These are phyloP conservation scores for Delichon dasypus DNA, from an alignment of 2,797 vertebrate genomes.

Conservation along the genomic window DNA sequence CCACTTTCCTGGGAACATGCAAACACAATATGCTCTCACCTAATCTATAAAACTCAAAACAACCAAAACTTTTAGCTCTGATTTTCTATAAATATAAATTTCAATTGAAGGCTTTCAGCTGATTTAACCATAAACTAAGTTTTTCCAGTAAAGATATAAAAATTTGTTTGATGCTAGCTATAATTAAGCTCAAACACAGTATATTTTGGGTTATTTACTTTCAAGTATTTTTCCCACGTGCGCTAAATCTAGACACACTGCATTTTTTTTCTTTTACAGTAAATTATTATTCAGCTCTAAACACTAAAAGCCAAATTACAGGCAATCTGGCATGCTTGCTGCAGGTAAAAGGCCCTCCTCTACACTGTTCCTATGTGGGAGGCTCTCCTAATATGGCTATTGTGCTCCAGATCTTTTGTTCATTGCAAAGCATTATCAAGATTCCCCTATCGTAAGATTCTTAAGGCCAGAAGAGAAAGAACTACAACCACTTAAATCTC, in stretches of 20 bases:
- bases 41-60: slow-evolving; percentile 71
- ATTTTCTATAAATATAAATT: slow-evolving; percentile 73
- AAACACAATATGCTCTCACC: slow-evolving; percentile 52
- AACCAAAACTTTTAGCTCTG: slow-evolving; percentile 59
- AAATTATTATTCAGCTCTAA: slow-evolving; percentile 41
- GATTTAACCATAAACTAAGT: slow-evolving; percentile 51
- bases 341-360: slow-evolving; percentile 62
- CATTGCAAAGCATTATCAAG: slow-evolving; percentile 13
- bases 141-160: slow-evolving; percentile 68
- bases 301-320: slow-evolving; percentile 59
- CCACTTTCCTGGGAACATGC: slow-evolving; percentile 73
- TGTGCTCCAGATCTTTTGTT: slow-evolving; percentile 49
- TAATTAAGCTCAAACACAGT: slow-evolving; percentile 44
- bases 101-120: slow-evolving; percentile 56
- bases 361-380: slow-evolving; percentile 44
- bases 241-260: slow-evolving; percentile 19
- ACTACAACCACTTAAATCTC: slow-evolving; percentile 3
- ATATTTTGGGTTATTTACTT: slow-evolving; percentile 55
- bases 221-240: slow-evolving; percentile 53
- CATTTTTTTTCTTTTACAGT: slow-evolving; percentile 29
- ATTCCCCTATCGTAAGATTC: not conserved
- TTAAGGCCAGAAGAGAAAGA: slow-evolving; percentile 67
- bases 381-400: slow-evolving; percentile 61
- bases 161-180: slow-evolving; percentile 57
- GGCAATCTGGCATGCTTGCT: slow-evolving; percentile 51